Base-by-base conservation (phyloP, 2,888 invertebrate genomes). In the Sarcophaga caerulescens region DNA sequence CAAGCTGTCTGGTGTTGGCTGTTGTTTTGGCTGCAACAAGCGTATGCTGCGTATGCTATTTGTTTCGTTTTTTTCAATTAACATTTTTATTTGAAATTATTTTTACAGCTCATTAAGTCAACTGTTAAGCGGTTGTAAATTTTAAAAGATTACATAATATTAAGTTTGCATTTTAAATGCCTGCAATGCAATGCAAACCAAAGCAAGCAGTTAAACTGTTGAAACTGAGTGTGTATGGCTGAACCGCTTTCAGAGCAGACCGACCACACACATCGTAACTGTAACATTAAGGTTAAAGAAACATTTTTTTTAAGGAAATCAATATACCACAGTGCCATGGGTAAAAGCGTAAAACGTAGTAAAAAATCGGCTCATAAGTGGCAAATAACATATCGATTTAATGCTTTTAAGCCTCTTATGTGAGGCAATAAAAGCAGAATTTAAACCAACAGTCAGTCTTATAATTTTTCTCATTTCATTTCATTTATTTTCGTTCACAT, bases 1-100 rank as follows among this genome's bases (percentile, higher is more conserved):
- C 2, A 35, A 10, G 2, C 8, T 1, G 35, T 35, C 35, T 35
- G 35, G 35, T 35, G 35, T 35, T 35, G 35, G 8, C 35, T 35
- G 35, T 35, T 35, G 35, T 35, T 35, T 35, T 35, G 35, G 35
- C 35, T 35, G 6, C 35, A 6, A n/a, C n/a, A 25, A 25, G 5
- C 25, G 25, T 35, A 35, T 35, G 35, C 35, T 35, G 35, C 35
- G 65, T 65, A 17, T 17, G 23, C 21, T 62, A 23, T 74, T 74
- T 47, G 17, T 62, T 45, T 47, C 35, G 35, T 73, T 45, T 77
- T 75, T 88, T 88, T 88, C 88, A 88, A 88, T 88, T 87, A 88
- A 88, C 87, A 88, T 84, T 88, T 88, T 88, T 85, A 88, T 88
- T 85, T 87, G 87, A 85, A 87, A 87, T 87, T 88, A 87, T 88